Conservation (phyloP, 2,888 invertebrate genomes). For the Andrena marginata region DNA sequence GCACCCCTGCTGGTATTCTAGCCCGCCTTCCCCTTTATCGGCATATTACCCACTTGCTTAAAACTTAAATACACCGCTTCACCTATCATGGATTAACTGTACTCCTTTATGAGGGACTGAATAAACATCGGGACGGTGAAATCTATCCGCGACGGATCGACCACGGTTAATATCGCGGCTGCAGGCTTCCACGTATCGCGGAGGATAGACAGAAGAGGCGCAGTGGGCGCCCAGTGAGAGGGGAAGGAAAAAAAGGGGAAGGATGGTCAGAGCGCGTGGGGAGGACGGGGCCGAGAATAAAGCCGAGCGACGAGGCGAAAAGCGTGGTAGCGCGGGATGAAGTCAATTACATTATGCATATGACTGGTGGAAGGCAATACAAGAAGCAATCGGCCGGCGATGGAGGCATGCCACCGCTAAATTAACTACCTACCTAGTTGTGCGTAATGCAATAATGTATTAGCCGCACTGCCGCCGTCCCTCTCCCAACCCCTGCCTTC, state of each 20-base stretch:
- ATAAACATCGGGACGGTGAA: neutral
- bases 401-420: conserved; percentile 80
- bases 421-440: conserved; percentile 83
- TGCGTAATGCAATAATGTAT: conserved; percentile 82
- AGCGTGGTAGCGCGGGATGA: conserved; percentile 76
- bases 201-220: conserved; percentile 25
- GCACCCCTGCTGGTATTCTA: neutral
- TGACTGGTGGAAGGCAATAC: conserved; percentile 80
- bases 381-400: conserved; percentile 81
- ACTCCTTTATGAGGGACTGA: neutral
- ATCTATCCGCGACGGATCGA: neutral
- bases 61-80: too few relatives aligned
- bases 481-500: neutral
- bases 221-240: conserved; percentile 22
- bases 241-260: conserved; percentile 35
- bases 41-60: too few relatives aligned
- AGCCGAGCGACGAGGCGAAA: conserved; percentile 67
- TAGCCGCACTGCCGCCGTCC: conserved; percentile 48
- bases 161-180: neutral
- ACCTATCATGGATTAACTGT: neutral
- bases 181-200: conserved; percentile 8
- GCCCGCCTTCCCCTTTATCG: neutral
- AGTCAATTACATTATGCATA: conserved; percentile 85
- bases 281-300: conserved; percentile 60
- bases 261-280: conserved; percentile 50